Percentiles rank a stretch among this genome's conserved stretches.
Conservation (phyloP, 2,888 invertebrate genomes). For the Chrysotoxum bicinctum region DNA sequence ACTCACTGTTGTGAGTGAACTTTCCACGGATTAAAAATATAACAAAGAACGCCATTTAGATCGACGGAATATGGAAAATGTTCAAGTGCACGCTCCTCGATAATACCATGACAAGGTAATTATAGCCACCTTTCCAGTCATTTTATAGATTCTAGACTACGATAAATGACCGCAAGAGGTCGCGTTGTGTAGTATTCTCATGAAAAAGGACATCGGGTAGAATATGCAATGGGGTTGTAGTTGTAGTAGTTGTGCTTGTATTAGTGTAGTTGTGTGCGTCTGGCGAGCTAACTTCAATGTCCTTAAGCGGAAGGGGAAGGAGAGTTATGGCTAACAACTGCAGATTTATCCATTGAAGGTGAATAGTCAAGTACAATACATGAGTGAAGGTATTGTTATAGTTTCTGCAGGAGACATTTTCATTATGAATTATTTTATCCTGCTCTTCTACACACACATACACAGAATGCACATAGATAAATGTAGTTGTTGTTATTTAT, state of each 20-base stretch:
- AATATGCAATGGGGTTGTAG: not conserved
- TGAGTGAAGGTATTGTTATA: not conserved
- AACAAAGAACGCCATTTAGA: slow-evolving; percentile 6
- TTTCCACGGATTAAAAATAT: not conserved
- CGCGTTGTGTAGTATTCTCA: not conserved
- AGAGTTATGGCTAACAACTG: slow-evolving; percentile 30
- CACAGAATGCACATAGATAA: not conserved
- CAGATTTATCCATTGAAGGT: slow-evolving; percentile 42
- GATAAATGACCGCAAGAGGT: slow-evolving; percentile 21
- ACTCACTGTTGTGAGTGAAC: not conserved
- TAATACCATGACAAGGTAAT: slow-evolving; percentile 37
- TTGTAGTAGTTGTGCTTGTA: slow-evolving; percentile 15
- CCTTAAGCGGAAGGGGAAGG: slow-evolving; percentile 5
- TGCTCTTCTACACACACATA: not conserved
- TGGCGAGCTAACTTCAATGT: not conserved
- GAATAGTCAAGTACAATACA: slow-evolving; percentile 5
- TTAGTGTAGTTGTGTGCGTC: not conserved
- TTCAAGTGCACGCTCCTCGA: slow-evolving; percentile 38
- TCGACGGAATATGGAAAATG: slow-evolving; percentile 28
- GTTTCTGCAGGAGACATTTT: slow-evolving; percentile 28
- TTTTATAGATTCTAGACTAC: slow-evolving; percentile 42
- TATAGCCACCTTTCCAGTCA: slow-evolving; percentile 30
- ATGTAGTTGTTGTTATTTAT: slow-evolving; percentile 42
- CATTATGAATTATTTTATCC: slow-evolving; percentile 47
- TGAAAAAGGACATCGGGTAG: slow-evolving; percentile 7